Conservation (phyloP, 2,113 vertebrate genomes). For the Bungarus multicinctus region DNA sequence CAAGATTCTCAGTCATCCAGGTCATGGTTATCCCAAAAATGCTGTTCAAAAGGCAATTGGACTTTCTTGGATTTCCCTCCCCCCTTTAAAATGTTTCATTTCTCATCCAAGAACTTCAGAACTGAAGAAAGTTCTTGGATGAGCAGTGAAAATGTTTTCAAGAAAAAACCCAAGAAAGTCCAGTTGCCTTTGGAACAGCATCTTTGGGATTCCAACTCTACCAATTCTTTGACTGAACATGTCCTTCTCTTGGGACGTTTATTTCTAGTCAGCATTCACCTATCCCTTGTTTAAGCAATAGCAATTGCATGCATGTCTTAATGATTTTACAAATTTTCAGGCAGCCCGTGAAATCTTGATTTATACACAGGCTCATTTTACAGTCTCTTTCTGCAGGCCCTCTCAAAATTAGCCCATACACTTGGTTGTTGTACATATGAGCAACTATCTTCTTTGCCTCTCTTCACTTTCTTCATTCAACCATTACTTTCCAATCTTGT, state of each 20-base stretch:
- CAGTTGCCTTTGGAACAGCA: not conserved
- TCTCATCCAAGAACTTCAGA: not conserved
- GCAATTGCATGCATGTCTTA: not conserved
- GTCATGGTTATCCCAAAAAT: not conserved
- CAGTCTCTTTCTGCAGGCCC: not conserved
- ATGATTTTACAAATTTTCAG: conserved; percentile 4
- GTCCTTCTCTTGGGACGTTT: not conserved
- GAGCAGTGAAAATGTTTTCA: not conserved
- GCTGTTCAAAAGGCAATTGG: not conserved
- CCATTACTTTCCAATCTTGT: not conserved
- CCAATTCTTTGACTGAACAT: not conserved
- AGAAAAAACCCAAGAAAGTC: not conserved
- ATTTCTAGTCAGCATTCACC: not conserved
- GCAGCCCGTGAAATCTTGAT: conserved; percentile 4
- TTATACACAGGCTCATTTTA: not conserved
- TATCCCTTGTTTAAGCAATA: not conserved
- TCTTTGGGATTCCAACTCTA: not conserved
- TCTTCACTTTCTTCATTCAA: not conserved
- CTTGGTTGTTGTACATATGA: not conserved
- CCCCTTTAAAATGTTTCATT: not conserved
- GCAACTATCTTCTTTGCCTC: not conserved
- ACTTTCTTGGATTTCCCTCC: not conserved
- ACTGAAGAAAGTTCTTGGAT: not conserved
- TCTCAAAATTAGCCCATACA: not conserved
- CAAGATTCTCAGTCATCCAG: not conserved